A percentile compares a stretch with the other conserved stretches of the same genome.
Conservation (phyloP, 2,797 vertebrate species). For the Girardinus metallicus region DNA sequence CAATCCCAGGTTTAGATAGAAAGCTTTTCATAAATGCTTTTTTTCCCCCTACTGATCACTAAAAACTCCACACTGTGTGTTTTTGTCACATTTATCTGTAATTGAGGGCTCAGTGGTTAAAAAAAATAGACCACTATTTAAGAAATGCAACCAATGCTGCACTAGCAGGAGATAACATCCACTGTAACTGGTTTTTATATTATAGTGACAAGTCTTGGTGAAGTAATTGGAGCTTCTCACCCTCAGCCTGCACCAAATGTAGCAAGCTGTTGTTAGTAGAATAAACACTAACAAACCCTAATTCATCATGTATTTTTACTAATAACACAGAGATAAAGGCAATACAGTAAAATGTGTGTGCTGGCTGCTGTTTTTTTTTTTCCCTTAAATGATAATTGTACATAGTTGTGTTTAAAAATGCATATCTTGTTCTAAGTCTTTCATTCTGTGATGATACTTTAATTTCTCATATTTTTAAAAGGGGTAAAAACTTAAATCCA, state of each 20-base stretch:
- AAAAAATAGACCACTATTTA: constrained; percentile 5
- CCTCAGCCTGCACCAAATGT: constrained; percentile 1
- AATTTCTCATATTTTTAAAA: neutral
- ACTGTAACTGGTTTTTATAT: neutral
- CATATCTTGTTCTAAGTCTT: neutral
- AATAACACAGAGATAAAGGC: neutral
- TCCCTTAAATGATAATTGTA: neutral
- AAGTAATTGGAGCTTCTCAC: neutral
- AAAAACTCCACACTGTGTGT: constrained; percentile 26
- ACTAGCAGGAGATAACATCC: neutral
- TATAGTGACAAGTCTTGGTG: neutral
- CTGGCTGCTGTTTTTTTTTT: neutral
- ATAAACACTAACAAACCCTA: neutral
- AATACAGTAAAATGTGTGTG: neutral
- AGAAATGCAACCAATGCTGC: constrained; percentile 7
- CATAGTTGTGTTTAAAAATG: neutral
- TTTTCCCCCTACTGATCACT: constrained; percentile 33
- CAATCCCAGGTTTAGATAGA: constrained; percentile 55
- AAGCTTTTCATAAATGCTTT: constrained; percentile 45
- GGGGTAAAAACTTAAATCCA: neutral
- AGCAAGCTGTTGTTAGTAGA: neutral
- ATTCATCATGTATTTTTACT: neutral
- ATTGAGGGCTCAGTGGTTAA: neutral
- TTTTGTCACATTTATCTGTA: constrained; percentile 33
- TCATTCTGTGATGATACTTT: neutral